These are phyloP conservation scores for Orycteropus afer DNA, from an alignment of 2,113 vertebrate species.

Conservation along the genomic window DNA sequence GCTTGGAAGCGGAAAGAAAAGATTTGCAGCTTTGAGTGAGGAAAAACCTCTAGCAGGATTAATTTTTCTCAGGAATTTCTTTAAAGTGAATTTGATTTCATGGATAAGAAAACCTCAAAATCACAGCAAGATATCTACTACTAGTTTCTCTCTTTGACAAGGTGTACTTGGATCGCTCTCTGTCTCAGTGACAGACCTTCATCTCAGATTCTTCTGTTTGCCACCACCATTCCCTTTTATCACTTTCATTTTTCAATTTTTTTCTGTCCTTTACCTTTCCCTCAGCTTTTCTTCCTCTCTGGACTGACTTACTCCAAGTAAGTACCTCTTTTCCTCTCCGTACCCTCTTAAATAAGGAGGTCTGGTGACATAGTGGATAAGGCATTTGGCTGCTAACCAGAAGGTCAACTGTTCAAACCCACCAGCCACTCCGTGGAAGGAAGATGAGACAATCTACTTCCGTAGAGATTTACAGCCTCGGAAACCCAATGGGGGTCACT, in stretches of 20 bases:
- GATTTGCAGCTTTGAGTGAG: neutral
- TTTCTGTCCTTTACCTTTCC: neutral
- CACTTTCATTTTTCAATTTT: neutral
- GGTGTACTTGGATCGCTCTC: neutral
- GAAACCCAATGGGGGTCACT: no score
- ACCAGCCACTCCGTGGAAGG: no score
- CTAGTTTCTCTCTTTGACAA: neutral
- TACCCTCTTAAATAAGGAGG: no score
- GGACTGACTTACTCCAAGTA: neutral
- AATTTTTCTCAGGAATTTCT: neutral
- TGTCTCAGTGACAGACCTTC: neutral
- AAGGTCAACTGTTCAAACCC: no score
- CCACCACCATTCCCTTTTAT: neutral
- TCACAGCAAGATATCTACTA: neutral
- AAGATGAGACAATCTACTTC: no score
- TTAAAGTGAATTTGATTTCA: neutral
- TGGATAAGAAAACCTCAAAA: neutral
- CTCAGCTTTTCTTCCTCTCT: neutral
- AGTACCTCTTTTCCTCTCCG: neutral
- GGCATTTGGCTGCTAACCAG: no score
- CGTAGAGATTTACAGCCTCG: no score
- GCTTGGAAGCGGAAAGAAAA: neutral
- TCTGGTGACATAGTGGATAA: no score
- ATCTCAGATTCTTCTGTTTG: neutral
- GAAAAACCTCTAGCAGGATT: neutral